Base-by-base conservation (phyloP, 2,888 invertebrate species). In the Apocheima hispidaria region DNA sequence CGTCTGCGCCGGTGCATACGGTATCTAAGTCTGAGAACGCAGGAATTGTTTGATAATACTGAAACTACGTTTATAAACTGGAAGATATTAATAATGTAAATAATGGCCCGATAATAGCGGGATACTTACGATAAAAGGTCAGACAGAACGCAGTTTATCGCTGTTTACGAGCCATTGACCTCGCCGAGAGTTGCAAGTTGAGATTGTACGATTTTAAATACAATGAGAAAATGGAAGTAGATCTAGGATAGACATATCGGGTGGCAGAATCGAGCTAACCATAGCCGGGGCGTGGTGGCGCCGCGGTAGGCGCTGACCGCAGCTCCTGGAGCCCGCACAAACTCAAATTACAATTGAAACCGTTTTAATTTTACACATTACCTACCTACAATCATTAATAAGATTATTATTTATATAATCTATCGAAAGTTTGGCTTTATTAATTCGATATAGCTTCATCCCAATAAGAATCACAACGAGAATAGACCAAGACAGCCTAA, bases 81-180 rank as follows among this genome's bases (percentile, higher is more conserved):
- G 36, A 55, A 30, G 9, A 35, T 68, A 60, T 63, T 68, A 71
- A 61, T 71, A 68, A 72, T 67, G 67, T 69, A 73, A 73, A 72
- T 69, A 72, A 65, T 69, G 58, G 44, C 48, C 38, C 41, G 55
- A 71, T 70, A 63, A 54, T 60, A 59, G 60, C 56, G 62, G 61
- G 36, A 58, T 52, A 59, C 53, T 57, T 69, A 58, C 73, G 82
- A 84, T 84, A 83, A 84, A 74, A 81, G 84, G 82, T 84, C 84
- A 79, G 69, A 70, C 54, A 56, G 35, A 60, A 55, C 14, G 35
- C 36, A 53, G 59, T 63, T 38, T 51, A 57, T 46, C 58, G 38
- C 35, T 41, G 44, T 38, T 23, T 40, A 28, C 43, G 65, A 51
- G 50, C 61, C 69, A 44, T 55, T 63, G 62, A 65, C 61, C 62